A percentile compares a stretch with the other conserved stretches of the same genome.
Conservation (phyloP, 2,113 vertebrate genomes). For the Thryonomys swinderianus region DNA sequence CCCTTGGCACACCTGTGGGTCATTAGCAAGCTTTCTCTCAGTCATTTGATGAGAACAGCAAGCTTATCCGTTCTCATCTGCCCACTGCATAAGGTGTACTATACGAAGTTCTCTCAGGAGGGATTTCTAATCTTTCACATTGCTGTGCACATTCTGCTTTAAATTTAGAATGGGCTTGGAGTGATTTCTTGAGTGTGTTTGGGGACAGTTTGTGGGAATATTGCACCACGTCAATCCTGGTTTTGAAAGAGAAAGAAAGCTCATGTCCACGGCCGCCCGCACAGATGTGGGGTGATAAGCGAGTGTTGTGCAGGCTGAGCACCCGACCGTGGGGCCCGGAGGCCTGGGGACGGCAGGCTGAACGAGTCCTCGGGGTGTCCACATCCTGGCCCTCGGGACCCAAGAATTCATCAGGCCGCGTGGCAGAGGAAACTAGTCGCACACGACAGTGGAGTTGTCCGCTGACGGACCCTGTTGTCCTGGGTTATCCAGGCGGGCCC, state of each 20-base stretch:
- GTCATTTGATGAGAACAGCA: background rate
- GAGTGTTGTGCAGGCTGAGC: background rate
- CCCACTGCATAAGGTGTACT: background rate
- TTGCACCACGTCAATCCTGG: background rate
- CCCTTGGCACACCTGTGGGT: background rate
- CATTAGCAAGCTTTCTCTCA: background rate
- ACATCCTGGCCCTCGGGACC: background rate
- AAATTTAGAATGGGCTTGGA: background rate
- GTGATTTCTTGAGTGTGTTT: background rate
- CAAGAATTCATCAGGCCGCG: background rate
- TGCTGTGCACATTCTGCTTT: background rate
- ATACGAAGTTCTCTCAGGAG: background rate
- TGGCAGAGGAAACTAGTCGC: background rate
- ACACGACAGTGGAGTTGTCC: background rate
- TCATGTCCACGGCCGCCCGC: no score
- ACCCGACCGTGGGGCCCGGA: no score
- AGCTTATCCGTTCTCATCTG: background rate
- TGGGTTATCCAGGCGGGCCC: background rate
- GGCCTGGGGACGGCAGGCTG: background rate
- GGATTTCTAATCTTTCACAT: background rate
- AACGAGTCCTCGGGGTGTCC: background rate
- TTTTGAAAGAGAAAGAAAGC: background rate
- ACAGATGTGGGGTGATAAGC: background rate
- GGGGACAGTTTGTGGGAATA: background rate
- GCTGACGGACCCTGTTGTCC: background rate